These are phyloP conservation scores for Drosophila funebris DNA, from an alignment of 1,140 invertebrate genomes.

Conservation along the genomic window DNA sequence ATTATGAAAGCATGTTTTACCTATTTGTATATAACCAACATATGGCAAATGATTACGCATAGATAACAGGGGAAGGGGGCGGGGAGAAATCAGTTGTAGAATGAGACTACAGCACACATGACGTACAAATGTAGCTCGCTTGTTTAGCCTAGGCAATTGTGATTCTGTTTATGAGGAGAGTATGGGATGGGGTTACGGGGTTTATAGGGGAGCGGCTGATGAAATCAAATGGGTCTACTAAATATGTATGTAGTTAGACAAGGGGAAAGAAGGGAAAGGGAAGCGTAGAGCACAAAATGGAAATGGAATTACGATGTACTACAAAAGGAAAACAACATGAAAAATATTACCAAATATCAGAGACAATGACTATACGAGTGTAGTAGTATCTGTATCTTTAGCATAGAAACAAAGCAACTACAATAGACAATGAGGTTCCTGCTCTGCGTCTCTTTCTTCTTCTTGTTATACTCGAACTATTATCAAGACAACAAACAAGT, in stretches of 20 bases:
- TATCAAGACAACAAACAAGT: slow-evolving; percentile 41
- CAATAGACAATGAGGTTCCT: slow-evolving; percentile 56
- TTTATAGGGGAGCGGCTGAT: neutral
- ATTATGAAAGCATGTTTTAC: slow-evolving; percentile 12
- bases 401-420: slow-evolving; percentile 47
- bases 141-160: neutral
- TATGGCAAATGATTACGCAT: slow-evolving; percentile 25
- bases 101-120: neutral
- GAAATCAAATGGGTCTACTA: slow-evolving; percentile 3
- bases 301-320: slow-evolving; percentile 39
- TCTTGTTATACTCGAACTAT: slow-evolving; percentile 35
- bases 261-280: no score
- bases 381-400: no score
- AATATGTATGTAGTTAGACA: no score
- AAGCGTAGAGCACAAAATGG: neutral
- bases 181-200: neutral
- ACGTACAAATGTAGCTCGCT: neutral
- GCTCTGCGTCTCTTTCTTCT: neutral
- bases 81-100: slow-evolving; percentile 1
- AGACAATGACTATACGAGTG: slow-evolving; percentile 47
- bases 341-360: slow-evolving; percentile 63
- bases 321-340: neutral
- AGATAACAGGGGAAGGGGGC: slow-evolving; percentile 21
- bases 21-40: slow-evolving; percentile 8
- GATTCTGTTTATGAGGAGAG: neutral